A percentile compares a stretch with the other conserved stretches of the same genome.
These are phyloP conservation scores for Macheiramphus alcinus DNA, from an alignment of 2,113 vertebrate species.

Conservation along the genomic window DNA sequence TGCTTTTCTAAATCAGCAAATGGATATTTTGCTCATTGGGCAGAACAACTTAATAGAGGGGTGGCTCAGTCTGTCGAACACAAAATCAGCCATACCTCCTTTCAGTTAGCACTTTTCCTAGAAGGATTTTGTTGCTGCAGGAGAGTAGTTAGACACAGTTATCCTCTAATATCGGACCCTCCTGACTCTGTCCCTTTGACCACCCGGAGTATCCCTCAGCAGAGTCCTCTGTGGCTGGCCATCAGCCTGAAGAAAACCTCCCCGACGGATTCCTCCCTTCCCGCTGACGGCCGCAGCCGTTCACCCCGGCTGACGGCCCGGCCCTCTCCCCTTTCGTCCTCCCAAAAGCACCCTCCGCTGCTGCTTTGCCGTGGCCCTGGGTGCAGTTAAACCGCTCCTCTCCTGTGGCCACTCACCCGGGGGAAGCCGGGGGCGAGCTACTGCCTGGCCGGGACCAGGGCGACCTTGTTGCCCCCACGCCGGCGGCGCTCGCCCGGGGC, in stretches of 20 bases:
- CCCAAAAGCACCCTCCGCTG: rapidly evolving
- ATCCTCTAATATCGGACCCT: background rate
- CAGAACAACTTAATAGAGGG: background rate
- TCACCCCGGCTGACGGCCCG: rapidly evolving
- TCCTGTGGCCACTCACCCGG: rapidly evolving
- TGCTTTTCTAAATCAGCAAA: background rate
- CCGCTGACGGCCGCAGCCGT: rapidly evolving
- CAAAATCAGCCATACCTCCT: background rate
- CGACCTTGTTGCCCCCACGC: too few relatives aligned
- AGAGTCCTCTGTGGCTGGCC: background rate
- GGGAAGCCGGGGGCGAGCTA: too few relatives aligned
- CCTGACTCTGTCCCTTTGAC: background rate
- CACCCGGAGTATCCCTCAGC: background rate
- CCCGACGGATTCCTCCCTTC: background rate
- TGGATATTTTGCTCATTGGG: background rate
- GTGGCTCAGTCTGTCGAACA: rapidly evolving
- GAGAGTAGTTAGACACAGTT: background rate
- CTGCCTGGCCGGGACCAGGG: background rate
- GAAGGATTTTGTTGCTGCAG: background rate
- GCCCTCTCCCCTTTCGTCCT: background rate
- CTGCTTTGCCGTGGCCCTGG: background rate
- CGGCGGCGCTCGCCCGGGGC: background rate
- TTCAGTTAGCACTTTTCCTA: background rate
- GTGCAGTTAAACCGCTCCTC: too few relatives aligned
- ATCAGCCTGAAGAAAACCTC: background rate